Evolutionary conservation across 2,888 invertebrate genomes (phyloP).

Genomic region (Hesperia comma): DNA sequence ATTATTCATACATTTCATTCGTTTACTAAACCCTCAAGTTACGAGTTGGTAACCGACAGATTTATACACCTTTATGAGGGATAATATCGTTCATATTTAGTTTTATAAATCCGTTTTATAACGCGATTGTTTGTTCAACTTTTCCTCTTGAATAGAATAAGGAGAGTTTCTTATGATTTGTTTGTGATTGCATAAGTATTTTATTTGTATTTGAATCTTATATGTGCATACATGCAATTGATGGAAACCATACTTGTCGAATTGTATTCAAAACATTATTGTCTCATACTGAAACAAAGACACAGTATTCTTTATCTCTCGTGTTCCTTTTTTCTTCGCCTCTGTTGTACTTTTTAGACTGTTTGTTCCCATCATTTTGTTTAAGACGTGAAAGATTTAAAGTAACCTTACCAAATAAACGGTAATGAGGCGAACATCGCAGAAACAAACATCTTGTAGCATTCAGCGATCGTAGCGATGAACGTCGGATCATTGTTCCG

Average conservation of each 20-base stretch:
- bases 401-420: not conserved
- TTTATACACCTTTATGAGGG: constrained; percentile 46
- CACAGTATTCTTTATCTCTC: too few species aligned
- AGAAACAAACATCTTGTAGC: constrained; percentile 7
- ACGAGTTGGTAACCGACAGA: constrained; percentile 53
- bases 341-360: too few species aligned
- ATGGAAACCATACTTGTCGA: too few species aligned
- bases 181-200: not conserved
- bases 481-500: constrained; percentile 18
- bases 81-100: constrained; percentile 38
- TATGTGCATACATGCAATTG: too few species aligned
- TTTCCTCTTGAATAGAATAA: constrained; percentile 4
- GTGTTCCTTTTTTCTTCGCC: too few species aligned
- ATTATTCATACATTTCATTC: constrained; percentile 66
- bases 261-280: too few species aligned
- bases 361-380: too few species aligned
- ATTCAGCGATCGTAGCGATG: constrained; percentile 10
- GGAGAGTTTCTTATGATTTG: not conserved
- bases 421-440: not conserved
- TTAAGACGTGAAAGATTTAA: too few species aligned
- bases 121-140: constrained; percentile 17
- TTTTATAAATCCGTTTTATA: constrained; percentile 31
- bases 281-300: too few species aligned
- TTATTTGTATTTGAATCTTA: too few species aligned
- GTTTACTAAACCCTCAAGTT: constrained; percentile 57